Percentiles rank a stretch among this genome's conserved stretches.
Conservation (phyloP, 2,888 invertebrate genomes). For the Meteorus cinctellus region DNA sequence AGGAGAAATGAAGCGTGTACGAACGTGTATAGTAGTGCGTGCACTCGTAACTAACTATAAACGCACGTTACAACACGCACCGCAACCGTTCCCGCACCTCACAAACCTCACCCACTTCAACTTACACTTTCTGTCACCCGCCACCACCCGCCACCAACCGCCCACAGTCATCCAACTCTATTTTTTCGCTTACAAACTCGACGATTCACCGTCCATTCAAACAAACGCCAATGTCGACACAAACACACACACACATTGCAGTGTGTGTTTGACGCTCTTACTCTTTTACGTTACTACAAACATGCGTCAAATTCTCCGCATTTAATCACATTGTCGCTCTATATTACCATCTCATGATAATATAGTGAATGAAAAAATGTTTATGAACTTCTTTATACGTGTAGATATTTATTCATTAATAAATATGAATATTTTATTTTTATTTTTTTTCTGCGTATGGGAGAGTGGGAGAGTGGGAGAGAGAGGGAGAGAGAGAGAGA, state of each 20-base stretch:
- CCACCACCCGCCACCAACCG: conserved; percentile 1
- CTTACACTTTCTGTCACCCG: conserved; percentile 30
- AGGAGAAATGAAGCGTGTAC: conserved; percentile 19
- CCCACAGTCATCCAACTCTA: conserved; percentile 3
- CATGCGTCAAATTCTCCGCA: no score
- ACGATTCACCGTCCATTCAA: conserved; percentile 4
- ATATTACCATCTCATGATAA: no score
- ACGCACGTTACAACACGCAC: conserved; percentile 15
- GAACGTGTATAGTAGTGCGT: conserved; percentile 17
- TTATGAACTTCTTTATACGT: no score
- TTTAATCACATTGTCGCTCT: not conserved
- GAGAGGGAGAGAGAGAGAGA: not conserved
- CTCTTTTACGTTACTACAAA: no score
- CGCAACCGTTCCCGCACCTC: conserved; percentile 17
- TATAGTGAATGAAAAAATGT: no score
- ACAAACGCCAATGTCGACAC: conserved; percentile 9
- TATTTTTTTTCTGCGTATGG: not conserved
- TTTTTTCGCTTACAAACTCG: not conserved
- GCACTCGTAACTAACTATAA: conserved; percentile 13
- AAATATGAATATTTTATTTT: no score
- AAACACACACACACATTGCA: not conserved
- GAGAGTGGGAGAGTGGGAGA: not conserved
- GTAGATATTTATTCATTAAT: no score
- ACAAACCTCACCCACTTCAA: conserved; percentile 25
- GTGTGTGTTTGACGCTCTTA: no score